Evolutionary conservation across 2,888 invertebrate species (phyloP), one percentile per base, ranked within the genome.

Genomic region (Acanthosepion esculentum): DNA sequence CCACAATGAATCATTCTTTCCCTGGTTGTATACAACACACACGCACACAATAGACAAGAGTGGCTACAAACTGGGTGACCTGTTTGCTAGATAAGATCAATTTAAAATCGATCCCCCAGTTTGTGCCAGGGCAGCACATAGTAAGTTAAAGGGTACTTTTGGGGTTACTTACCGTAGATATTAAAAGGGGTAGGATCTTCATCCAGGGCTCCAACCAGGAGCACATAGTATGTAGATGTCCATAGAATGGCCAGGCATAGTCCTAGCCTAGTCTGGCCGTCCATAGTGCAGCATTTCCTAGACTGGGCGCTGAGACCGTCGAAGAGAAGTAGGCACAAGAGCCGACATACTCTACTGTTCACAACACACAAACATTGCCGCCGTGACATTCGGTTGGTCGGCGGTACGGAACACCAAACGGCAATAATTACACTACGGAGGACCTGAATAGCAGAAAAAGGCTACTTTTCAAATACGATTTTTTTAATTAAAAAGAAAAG

Each of bases 201-300:
- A 78, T 78, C 78, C 78, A 78, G 78, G 78, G 78, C 78, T 78
- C 78, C 78, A 78, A 33, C n/a, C n/a, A 33, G 78, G 78, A 78
- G 78, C 78, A 78, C 78, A 78, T n/a, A 33, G 78, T 78, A 78
- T 12, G 78, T 78, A 78, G 78, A 78, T 78, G 78, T 78, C 78
- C 78, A 78, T 15, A 78, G 18, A 78, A 78, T 78, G 78, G n/a
- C 78, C 78, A 78, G 78, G 78, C 78, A 78, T 78, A n/a, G 78
- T 78, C n/a, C 78, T 78, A 78, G 78, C 78, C 78, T 78, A 78
- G 78, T 78, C 78, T 78, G 78, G 78, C 78, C 78, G 78, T 78
- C 18, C 78, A 78, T 78, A 78, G 78, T 78, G 78, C 15, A 78
- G 78, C 78, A 78, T 78, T 78, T 78, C 78, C 78, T 78, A 78